A percentile compares a stretch with the other conserved stretches of the same genome.
phyloP scores from a whole-genome alignment of 1,140 invertebrate genomes.

The Ostrea denselamellosa region DNA sequence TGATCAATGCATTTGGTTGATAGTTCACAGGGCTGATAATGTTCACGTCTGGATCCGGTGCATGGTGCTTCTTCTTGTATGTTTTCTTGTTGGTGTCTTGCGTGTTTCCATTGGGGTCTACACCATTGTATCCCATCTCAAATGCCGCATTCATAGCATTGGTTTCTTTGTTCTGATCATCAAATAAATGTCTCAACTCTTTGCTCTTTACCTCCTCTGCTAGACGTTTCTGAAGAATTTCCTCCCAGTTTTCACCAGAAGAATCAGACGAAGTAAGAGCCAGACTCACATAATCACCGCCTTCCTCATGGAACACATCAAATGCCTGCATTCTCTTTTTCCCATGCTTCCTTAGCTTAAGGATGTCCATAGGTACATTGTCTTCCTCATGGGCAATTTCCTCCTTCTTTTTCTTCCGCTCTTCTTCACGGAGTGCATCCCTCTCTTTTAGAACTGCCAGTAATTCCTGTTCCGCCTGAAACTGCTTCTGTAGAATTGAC shows the following conservation, averaged over 20 bases:
- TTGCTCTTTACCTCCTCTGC: conserved; percentile 73
- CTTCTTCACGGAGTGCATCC: conserved; percentile 62
- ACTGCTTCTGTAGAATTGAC: conserved; percentile 63
- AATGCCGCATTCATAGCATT: conserved; percentile 41
- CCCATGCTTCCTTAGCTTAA: conserved; percentile 63
- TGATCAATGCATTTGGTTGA: conserved; percentile 46
- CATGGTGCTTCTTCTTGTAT: conserved; percentile 39
- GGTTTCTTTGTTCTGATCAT: conserved; percentile 29
- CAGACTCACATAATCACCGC: conserved; percentile 51
- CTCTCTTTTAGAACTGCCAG: conserved; percentile 56
- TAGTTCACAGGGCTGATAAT: conserved; percentile 44
- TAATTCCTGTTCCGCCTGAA: conserved; percentile 66
- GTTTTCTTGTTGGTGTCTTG: conserved; percentile 12
- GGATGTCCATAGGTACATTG: conserved; percentile 67
- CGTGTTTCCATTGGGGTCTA: conserved; percentile 44
- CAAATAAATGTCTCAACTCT: conserved; percentile 63
- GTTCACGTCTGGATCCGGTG: conserved; percentile 46
- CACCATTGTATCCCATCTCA: conserved; percentile 43
- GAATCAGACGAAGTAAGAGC: not conserved
- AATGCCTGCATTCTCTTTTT: conserved; percentile 60
- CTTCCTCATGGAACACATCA: conserved; percentile 56
- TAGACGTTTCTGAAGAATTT: conserved; percentile 68
- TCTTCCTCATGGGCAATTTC: conserved; percentile 61
- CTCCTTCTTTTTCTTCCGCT: conserved; percentile 62
- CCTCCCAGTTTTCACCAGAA: conserved; percentile 66